Percentiles rank a stretch among this genome's conserved stretches.
These are phyloP conservation scores for Pseudonaja textilis DNA, from an alignment of 2,113 vertebrate species.

Conservation along the genomic window DNA sequence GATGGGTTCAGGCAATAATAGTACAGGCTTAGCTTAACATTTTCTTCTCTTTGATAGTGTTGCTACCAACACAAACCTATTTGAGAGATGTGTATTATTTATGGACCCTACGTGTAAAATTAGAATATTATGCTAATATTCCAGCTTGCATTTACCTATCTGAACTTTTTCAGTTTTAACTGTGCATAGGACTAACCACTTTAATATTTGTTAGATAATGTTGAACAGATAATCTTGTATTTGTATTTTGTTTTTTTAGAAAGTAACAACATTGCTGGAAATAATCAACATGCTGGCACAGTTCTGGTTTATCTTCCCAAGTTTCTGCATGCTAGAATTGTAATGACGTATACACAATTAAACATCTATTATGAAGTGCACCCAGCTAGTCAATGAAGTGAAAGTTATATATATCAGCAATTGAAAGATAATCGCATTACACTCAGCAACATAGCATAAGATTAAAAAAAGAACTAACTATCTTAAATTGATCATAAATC, in stretches of 20 bases:
- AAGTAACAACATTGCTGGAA: conserved; percentile 6
- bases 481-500: background rate
- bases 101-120: background rate
- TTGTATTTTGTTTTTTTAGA: background rate
- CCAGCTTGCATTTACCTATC: background rate
- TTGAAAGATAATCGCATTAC: background rate
- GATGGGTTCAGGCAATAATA: background rate
- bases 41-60: background rate
- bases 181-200: background rate
- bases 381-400: background rate
- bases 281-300: conserved; percentile 2
- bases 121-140: background rate
- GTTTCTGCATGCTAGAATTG: background rate
- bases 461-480: background rate
- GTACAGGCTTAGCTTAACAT: background rate
- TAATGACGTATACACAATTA: background rate
- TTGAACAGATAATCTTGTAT: background rate
- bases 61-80: background rate
- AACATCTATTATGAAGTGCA: conserved; percentile 2
- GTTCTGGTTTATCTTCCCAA: background rate
- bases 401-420: background rate
- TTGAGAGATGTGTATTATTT: background rate
- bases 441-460: background rate
- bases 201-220: conserved; percentile 3
- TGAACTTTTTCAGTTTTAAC: background rate